These are phyloP conservation scores for Momotus momota DNA, from an alignment of 2,797 vertebrate species.

Conservation along the genomic window DNA sequence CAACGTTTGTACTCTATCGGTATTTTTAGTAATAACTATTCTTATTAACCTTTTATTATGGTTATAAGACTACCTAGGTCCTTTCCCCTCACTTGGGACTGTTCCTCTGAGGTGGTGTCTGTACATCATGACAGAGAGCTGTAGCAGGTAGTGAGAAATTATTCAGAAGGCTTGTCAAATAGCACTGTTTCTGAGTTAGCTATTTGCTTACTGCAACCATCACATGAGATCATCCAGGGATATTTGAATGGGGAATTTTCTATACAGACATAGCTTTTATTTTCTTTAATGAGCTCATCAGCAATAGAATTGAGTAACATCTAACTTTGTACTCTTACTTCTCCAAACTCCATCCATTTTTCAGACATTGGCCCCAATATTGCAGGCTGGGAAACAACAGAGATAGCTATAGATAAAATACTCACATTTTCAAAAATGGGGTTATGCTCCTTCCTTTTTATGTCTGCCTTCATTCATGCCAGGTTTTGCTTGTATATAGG, in stretches of 20 bases:
- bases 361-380: neutral
- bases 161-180: neutral
- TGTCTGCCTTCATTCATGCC: neutral
- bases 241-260: neutral
- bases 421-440: neutral
- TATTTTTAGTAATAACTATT: conserved; percentile 23
- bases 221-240: neutral
- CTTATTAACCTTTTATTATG: conserved; percentile 1
- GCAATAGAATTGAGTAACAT: neutral
- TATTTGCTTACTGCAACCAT: neutral
- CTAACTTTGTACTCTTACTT: neutral
- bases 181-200: neutral
- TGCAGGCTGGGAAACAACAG: neutral
- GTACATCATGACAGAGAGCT: neutral
- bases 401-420: neutral
- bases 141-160: neutral
- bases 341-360: neutral
- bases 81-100: neutral
- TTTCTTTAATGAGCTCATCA: neutral
- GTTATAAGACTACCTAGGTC: neutral
- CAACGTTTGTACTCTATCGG: neutral
- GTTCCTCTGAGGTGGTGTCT: neutral
- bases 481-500: neutral
- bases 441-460: neutral
- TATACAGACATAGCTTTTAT: neutral